Conservation (phyloP, 2,888 invertebrate species). For the Xylota segnis region DNA sequence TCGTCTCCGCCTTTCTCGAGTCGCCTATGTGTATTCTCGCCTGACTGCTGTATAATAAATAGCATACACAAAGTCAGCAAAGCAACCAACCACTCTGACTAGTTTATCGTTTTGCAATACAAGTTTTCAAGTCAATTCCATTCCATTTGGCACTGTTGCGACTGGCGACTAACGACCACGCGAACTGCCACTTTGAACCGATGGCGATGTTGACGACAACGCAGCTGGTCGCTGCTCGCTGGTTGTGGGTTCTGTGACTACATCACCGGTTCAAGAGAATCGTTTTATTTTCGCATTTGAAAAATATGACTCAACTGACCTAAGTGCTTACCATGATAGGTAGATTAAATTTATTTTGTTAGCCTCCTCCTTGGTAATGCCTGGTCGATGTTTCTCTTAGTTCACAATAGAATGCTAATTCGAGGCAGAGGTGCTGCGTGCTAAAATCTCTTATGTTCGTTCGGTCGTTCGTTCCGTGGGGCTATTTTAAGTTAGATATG, state of each 20-base stretch:
- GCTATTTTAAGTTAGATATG: constrained; percentile 20
- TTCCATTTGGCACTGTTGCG: constrained; percentile 24
- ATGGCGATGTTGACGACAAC: constrained; percentile 13
- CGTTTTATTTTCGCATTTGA: constrained; percentile 21
- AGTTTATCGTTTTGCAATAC: constrained; percentile 51
- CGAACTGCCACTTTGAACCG: constrained; percentile 27
- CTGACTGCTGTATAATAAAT: constrained; percentile 25
- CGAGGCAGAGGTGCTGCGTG: constrained; percentile 11
- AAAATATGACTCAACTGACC: constrained; percentile 35
- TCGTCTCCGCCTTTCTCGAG: neutral
- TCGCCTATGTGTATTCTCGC: constrained; percentile 21
- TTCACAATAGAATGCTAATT: constrained; percentile 45
- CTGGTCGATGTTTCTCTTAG: constrained; percentile 19
- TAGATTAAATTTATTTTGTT: constrained; percentile 11
- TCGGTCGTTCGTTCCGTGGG: constrained; percentile 3
- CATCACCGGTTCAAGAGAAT: constrained; percentile 30
- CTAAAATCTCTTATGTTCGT: constrained; percentile 19
- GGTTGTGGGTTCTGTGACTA: neutral
- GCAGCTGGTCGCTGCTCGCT: constrained; percentile 27
- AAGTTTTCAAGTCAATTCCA: constrained; percentile 44
- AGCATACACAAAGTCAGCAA: constrained; percentile 7
- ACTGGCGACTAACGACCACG: constrained; percentile 14
- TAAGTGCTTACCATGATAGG: constrained; percentile 8
- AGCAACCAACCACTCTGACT: constrained; percentile 33
- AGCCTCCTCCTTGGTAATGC: constrained; percentile 21